These are phyloP conservation scores for Ichneumoninae sp. DNA, from an alignment of 2,888 invertebrate genomes.

Conservation along the genomic window DNA sequence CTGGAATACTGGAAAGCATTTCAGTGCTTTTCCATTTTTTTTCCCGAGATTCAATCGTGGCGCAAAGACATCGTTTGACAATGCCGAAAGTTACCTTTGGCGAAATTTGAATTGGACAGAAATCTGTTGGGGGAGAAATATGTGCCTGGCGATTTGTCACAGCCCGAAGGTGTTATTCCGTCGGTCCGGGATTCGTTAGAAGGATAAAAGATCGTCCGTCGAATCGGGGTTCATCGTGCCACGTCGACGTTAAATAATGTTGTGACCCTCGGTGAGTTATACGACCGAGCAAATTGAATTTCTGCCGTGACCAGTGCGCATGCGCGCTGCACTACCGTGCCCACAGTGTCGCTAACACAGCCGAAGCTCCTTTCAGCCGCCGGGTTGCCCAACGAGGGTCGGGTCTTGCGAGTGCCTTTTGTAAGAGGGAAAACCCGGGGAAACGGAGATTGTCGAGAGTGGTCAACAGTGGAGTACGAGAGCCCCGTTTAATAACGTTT, in stretches of 20 bases:
- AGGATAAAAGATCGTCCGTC: background rate
- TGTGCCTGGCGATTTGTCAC: background rate
- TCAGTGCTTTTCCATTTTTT: too few species aligned
- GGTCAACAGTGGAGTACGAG: slow-evolving; percentile 1
- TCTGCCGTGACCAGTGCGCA: background rate
- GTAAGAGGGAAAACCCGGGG: background rate
- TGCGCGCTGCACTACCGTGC: background rate
- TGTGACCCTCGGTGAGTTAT: background rate
- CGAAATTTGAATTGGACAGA: background rate
- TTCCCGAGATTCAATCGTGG: too few species aligned
- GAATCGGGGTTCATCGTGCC: background rate
- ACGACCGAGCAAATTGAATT: slow-evolving; percentile 8
- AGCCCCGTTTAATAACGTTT: slow-evolving; percentile 7
- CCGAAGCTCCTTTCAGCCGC: background rate
- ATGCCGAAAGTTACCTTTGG: too few species aligned
- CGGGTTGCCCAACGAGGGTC: background rate
- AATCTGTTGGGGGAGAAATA: background rate
- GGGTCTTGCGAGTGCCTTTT: background rate
- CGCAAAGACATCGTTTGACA: too few species aligned
- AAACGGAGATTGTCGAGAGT: slow-evolving; percentile 5
- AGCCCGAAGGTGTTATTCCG: background rate
- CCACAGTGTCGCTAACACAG: slow-evolving; percentile 1
- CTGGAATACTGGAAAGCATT: background rate
- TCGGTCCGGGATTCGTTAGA: background rate
- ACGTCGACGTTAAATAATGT: background rate